phyloP scores from a whole-genome alignment of 2,113 vertebrate species.

The Hippocampus barbouri region DNA sequence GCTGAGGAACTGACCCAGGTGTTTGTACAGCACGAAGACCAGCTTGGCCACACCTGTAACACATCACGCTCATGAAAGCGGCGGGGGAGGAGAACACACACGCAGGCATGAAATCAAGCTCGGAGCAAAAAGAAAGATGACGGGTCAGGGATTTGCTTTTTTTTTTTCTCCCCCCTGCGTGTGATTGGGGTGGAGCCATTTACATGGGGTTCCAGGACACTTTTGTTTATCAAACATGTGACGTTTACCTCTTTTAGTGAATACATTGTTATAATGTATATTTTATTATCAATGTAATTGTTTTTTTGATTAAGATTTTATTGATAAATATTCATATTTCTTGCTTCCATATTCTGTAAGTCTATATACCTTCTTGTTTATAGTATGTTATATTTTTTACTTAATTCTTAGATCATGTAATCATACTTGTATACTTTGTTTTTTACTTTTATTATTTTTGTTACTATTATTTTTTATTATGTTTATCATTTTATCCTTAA shows the following conservation, averaged over 20 bases:
- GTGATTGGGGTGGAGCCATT: background rate
- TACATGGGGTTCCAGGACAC: background rate
- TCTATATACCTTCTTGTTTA: background rate
- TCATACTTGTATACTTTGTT: too few relatives aligned
- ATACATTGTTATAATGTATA: background rate
- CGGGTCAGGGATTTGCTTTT: background rate
- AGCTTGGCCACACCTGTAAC: slow-evolving; percentile 88
- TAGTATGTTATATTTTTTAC: background rate
- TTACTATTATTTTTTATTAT: too few relatives aligned
- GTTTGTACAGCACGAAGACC: slow-evolving; percentile 97
- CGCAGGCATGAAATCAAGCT: background rate
- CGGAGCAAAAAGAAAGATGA: background rate
- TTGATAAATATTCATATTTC: background rate
- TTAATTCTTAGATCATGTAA: background rate
- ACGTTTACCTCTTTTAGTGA: background rate
- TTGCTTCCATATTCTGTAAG: background rate
- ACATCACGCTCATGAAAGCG: slow-evolving; percentile 23
- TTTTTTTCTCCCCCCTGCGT: background rate
- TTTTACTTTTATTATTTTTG: too few relatives aligned
- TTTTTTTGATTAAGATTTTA: background rate
- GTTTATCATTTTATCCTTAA: too few relatives aligned
- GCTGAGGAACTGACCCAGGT: slow-evolving; percentile 92
- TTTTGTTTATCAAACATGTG: background rate
- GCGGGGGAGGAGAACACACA: slow-evolving; percentile 4
- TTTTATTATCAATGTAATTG: background rate